Base-by-base conservation (phyloP, 1,140 invertebrate genomes). In the Solenopsis invicta region DNA sequence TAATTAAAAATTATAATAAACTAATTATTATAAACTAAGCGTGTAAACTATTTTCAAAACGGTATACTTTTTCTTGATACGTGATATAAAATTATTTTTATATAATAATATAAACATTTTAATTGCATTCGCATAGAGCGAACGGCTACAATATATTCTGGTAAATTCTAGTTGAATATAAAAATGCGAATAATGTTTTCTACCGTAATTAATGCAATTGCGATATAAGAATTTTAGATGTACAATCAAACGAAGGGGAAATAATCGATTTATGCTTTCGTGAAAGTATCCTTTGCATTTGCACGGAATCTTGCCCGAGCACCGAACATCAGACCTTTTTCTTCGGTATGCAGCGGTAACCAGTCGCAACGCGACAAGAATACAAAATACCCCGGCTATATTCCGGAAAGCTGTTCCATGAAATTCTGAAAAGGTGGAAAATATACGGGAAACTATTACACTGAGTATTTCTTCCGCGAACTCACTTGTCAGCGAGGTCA, bases 391-490 rank as follows among this genome's bases (percentile, higher is more conserved):
- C 29, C 29, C 4, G 16, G 77, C 34, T 74, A 78, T 74, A 87
- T 84, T 61, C 59, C 48, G 52, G 52, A 61, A 84, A 78, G 87
- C 52, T 87, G 78, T 87, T 75, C 52, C 67, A 87, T 78, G 85
- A 87, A 89, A 90, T 75, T 89, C 85, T 78, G 16, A 78, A 78
- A 50, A 45, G 18, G 16, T 52, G 41, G 59, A 48, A 85, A 85
- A 66, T 78, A 66, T 78, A 85, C 50, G 34, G 61, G 34, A 52
- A 78, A 78, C 59, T 74, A 62, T 74, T 74, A 75, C n/a, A 84
- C 29, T 18, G 16, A 5, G 12, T 56, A 29, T 75, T 50, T 74
- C 80, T 82, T 74, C 41, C 18, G 1, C 52, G 52, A 72, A 37
- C 52, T 82, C 67, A 74, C 54, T 61, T 84, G 69, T 84, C 80